Percentiles rank a stretch among this genome's conserved stretches.
These are phyloP conservation scores for Odontophorus gujanensis DNA, from an alignment of 2,113 vertebrate genomes.

Conservation along the genomic window DNA sequence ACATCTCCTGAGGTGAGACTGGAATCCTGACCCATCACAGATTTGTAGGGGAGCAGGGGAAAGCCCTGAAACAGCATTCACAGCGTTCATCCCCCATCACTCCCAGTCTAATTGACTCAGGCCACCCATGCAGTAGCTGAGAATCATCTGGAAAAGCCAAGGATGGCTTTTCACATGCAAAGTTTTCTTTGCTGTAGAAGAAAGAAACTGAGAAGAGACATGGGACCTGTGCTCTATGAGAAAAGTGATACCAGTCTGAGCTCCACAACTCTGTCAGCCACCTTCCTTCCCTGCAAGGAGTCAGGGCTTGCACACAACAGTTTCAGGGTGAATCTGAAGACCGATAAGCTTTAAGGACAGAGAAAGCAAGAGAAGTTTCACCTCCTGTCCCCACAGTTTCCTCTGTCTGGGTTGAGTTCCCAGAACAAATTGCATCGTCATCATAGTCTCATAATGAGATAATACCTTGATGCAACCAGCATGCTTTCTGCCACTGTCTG, in stretches of 20 bases:
- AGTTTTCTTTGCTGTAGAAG: neutral
- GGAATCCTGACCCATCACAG: neutral
- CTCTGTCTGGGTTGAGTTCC: slow-evolving; percentile 25
- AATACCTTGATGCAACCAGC: neutral
- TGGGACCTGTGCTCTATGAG: accelerated
- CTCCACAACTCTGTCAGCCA: accelerated
- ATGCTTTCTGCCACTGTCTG: neutral
- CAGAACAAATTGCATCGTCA: slow-evolving; percentile 20
- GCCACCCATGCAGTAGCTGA: accelerated
- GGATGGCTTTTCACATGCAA: accelerated
- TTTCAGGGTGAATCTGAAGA: neutral
- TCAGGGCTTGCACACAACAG: neutral
- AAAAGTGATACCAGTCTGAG: neutral
- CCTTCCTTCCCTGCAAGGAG: neutral
- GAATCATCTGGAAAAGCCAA: neutral
- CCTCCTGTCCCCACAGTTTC: neutral
- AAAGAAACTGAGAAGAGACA: neutral
- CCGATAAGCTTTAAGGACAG: neutral
- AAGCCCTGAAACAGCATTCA: neutral
- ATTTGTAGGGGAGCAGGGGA: neutral
- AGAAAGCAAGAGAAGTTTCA: slow-evolving; percentile 23
- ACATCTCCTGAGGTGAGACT: accelerated
- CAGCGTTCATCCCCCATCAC: neutral
- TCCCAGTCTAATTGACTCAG: accelerated
- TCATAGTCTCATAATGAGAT: neutral